Percentiles rank a stretch among this genome's conserved stretches.
Conservation (phyloP, 2,113 vertebrate species). For the Neodon shergylaensis region DNA sequence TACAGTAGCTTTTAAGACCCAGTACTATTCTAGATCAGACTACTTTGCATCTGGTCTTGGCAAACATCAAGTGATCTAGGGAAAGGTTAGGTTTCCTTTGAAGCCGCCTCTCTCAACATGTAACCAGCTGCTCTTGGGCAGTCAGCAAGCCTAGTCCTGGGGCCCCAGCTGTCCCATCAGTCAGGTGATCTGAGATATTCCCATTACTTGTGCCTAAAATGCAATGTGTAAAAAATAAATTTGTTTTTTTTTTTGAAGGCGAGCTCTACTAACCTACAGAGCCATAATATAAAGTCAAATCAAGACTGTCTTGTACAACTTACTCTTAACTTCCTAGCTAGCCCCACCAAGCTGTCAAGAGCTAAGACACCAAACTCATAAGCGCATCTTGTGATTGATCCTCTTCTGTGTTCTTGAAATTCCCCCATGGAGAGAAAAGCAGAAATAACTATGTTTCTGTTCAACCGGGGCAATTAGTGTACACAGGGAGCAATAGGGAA, state of each 20-base stretch:
- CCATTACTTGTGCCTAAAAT: background rate
- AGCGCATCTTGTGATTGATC: background rate
- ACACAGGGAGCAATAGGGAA: background rate
- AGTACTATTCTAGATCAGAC: background rate
- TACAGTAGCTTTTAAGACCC: background rate
- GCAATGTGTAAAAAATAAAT: background rate
- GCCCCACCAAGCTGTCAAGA: background rate
- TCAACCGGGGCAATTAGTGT: background rate
- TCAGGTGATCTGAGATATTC: background rate
- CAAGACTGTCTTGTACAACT: background rate
- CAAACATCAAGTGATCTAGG: background rate
- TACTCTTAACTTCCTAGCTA: background rate
- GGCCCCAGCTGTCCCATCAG: background rate
- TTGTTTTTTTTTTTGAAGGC: background rate
- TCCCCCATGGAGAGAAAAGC: background rate
- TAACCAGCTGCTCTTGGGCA: background rate
- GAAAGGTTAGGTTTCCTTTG: background rate
- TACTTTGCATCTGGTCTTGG: constrained; percentile 1
- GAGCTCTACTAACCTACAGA: background rate
- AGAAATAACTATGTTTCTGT: background rate
- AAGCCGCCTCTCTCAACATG: background rate
- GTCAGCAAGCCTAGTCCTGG: background rate
- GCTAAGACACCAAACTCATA: background rate
- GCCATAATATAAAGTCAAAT: background rate
- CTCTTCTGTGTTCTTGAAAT: background rate